These are phyloP conservation scores for Sinocyclocheilus maitianheensis DNA, from an alignment of 2,113 vertebrate species.

Conservation along the genomic window DNA sequence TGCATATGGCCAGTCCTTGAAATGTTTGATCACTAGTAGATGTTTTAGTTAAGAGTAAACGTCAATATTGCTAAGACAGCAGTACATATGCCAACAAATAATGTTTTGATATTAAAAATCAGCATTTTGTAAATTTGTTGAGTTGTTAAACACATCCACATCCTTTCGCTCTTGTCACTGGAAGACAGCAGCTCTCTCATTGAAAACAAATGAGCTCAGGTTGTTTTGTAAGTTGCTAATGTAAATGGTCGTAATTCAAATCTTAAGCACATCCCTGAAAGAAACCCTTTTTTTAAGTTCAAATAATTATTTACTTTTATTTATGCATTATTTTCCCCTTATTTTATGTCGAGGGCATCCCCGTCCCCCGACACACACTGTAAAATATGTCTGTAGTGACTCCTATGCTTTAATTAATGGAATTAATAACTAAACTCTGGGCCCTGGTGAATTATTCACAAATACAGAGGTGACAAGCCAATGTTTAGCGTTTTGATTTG, in stretches of 20 bases:
- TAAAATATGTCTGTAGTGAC: neutral
- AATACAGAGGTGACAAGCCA: conserved; percentile 15
- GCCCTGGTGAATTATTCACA: neutral
- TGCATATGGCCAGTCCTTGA: no score
- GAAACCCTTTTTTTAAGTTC: neutral
- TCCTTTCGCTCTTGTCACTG: no score
- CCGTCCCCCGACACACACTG: neutral
- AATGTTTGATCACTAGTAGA: no score
- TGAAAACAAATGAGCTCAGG: no score
- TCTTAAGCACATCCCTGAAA: neutral
- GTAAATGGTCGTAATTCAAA: neutral
- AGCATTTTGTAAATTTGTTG: no score
- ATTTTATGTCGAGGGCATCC: neutral
- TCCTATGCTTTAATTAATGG: conserved; percentile 11
- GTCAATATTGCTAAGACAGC: no score
- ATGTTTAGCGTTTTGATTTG: neutral
- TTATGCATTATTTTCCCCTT: neutral
- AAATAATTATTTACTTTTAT: neutral
- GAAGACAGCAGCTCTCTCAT: no score
- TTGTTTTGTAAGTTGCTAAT: neutral
- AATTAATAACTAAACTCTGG: conserved; percentile 39
- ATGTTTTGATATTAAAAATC: no score
- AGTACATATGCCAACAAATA: no score
- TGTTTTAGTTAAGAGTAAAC: no score
- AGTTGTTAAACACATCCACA: no score